These are phyloP conservation scores for Xenopus tropicalis DNA, from an alignment of 2,113 vertebrate species.

Conservation along the genomic window DNA sequence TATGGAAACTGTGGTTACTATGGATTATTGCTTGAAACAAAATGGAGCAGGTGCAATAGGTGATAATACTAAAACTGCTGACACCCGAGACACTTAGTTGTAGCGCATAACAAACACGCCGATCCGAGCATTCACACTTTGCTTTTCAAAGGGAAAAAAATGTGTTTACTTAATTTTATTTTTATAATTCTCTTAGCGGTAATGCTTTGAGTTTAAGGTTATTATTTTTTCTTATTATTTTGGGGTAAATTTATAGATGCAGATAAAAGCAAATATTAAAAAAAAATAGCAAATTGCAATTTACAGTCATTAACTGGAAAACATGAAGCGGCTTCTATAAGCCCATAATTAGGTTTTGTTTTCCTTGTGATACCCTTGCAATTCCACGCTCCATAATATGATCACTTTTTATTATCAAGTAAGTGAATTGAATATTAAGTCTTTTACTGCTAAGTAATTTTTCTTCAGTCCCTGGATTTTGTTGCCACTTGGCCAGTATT, in stretches of 20 bases:
- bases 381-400: not conserved
- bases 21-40: conserved; percentile 18
- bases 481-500: no score
- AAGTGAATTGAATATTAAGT: not conserved
- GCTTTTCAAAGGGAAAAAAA: not conserved
- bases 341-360: not conserved
- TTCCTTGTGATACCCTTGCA: not conserved
- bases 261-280: not conserved
- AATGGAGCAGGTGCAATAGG: conserved; percentile 24
- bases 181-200: not conserved
- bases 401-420: not conserved
- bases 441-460: not conserved
- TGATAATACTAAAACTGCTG: conserved; percentile 7
- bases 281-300: not conserved
- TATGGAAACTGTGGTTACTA: conserved; percentile 33
- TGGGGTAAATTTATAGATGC: not conserved
- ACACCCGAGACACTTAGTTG: not conserved
- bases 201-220: not conserved
- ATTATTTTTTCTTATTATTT: not conserved
- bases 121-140: no score
- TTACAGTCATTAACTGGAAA: not conserved
- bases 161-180: not conserved
- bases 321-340: not conserved
- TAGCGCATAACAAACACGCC: no score
- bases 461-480: no score